phyloP scores from a whole-genome alignment of 1,140 invertebrate genomes.

The Macrosteles quadrilineatus region DNA sequence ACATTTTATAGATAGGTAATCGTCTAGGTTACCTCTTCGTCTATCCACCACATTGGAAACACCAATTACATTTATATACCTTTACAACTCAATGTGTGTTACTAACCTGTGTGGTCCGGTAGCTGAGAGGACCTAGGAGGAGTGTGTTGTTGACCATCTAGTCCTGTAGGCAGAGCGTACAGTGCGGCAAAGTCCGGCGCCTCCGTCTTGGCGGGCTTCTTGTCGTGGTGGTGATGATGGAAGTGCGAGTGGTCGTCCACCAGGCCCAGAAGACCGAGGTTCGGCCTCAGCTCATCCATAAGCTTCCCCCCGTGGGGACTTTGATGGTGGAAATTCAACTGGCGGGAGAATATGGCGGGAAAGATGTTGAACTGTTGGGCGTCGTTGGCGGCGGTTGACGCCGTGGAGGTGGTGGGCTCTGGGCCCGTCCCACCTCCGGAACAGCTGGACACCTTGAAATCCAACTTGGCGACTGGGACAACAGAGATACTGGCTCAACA shows the following conservation, averaged over 20 bases:
- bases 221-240: constrained; percentile 55
- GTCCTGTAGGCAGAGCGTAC: constrained; percentile 56
- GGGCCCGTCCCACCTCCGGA: constrained; percentile 27
- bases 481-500: not conserved
- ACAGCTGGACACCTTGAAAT: constrained; percentile 34
- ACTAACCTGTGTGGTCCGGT: constrained; percentile 59
- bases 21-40: too few species aligned
- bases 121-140: constrained; percentile 56
- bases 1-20: too few species aligned
- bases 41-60: too few species aligned
- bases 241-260: constrained; percentile 68
- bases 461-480: constrained; percentile 26
- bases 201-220: constrained; percentile 53
- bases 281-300: constrained; percentile 82
- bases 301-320: constrained; percentile 53
- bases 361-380: constrained; percentile 86
- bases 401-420: constrained; percentile 16
- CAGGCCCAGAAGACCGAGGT: constrained; percentile 74
- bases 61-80: too few species aligned
- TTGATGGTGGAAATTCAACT: constrained; percentile 67
- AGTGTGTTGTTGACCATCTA: constrained; percentile 56
- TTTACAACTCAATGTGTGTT: too few species aligned
- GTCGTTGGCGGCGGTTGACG: constrained; percentile 42
- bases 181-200: constrained; percentile 78
- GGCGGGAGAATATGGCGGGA: constrained; percentile 82